phyloP scores from a whole-genome alignment of 2,888 invertebrate genomes.

The Andrena marginata region DNA sequence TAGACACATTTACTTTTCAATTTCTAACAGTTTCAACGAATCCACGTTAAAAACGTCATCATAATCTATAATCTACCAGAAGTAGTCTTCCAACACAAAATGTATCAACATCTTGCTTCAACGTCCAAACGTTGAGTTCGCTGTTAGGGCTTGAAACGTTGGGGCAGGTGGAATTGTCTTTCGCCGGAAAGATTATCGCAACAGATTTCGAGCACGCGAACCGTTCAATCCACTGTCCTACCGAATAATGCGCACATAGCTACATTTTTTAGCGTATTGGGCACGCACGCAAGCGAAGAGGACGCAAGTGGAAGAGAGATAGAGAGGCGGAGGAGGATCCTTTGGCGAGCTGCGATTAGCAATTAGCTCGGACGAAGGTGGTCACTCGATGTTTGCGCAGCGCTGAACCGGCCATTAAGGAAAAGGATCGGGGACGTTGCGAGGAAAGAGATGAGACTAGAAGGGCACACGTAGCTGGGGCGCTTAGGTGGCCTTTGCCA shows the following conservation, averaged over 20 bases:
- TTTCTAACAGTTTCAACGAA: no score
- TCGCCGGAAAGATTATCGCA: no score
- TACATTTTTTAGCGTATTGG: background rate
- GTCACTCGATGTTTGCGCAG: constrained; percentile 75
- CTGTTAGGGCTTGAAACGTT: no score
- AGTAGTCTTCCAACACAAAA: no score
- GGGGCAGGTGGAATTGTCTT: no score
- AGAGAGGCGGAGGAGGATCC: constrained; percentile 48
- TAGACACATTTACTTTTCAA: no score
- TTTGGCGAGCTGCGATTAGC: constrained; percentile 73
- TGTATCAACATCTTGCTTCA: no score
- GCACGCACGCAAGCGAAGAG: constrained; percentile 19
- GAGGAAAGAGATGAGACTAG: constrained; percentile 1
- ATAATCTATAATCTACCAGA: no score
- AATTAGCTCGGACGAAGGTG: constrained; percentile 73
- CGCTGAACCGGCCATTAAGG: constrained; percentile 72
- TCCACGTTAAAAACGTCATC: no score
- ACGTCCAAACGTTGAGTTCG: no score
- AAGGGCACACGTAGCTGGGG: constrained; percentile 34
- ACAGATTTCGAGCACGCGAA: constrained; percentile 9
- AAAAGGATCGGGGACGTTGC: constrained; percentile 38
- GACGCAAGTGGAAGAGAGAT: constrained; percentile 40
- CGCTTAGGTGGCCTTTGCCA: constrained; percentile 69
- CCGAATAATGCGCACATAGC: background rate
- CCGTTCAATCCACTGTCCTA: background rate